Conservation (phyloP, 2,888 invertebrate species). For the Drosophila nigricruria region DNA sequence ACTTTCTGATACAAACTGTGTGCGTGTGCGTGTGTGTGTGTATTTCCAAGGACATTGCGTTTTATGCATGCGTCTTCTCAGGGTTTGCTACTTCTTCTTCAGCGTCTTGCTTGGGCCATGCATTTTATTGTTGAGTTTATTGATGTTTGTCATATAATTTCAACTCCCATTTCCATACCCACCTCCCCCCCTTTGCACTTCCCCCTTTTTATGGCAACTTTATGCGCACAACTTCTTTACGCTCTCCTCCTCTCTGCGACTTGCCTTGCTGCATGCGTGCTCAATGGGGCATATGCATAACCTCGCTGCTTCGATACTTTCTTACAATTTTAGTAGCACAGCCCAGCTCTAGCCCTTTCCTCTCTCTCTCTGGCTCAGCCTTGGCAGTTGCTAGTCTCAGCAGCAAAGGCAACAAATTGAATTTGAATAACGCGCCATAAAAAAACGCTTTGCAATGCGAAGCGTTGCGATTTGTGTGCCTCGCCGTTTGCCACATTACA, state of each 20-base stretch:
- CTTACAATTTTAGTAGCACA: constrained; percentile 40
- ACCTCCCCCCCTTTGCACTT: background rate
- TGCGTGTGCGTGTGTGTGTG: constrained; percentile 10
- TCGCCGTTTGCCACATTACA: constrained; percentile 17
- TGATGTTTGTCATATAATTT: constrained; percentile 71
- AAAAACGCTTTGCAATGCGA: constrained; percentile 41
- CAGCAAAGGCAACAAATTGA: constrained; percentile 51
- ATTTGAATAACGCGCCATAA: constrained; percentile 58
- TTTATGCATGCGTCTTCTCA: constrained; percentile 35
- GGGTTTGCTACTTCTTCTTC: constrained; percentile 3
- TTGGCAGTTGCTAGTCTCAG: background rate
- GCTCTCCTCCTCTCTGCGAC: too few species aligned
- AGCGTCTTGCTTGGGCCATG: constrained; percentile 26
- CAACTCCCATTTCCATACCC: background rate
- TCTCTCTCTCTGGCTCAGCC: background rate
- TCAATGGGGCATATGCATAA: constrained; percentile 55
- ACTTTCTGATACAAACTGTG: constrained; percentile 68
- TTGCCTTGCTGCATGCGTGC: constrained; percentile 32
- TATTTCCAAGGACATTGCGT: constrained; percentile 61
- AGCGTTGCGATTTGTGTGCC: constrained; percentile 35
- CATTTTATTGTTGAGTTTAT: constrained; percentile 69
- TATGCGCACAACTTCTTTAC: constrained; percentile 22
- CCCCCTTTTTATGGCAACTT: constrained; percentile 42
- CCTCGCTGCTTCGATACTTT: constrained; percentile 47
- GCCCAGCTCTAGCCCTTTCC: background rate